Evolutionary conservation across 2,888 invertebrate genomes (phyloP).

Genomic region (Nemurella pictetii): DNA sequence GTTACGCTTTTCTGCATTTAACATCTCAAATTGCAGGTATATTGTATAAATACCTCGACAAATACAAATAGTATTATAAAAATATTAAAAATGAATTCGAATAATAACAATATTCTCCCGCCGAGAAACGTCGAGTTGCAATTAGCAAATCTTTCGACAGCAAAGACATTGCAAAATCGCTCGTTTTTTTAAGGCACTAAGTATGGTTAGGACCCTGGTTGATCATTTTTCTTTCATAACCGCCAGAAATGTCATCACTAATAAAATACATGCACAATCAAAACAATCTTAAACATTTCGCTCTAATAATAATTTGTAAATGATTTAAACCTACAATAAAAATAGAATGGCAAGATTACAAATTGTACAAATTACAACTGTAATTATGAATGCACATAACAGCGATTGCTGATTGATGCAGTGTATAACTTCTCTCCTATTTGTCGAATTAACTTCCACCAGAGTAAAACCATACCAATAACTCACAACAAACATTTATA

Average conservation of each 20-base stretch:
- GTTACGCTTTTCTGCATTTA: not conserved
- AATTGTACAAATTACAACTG: not conserved
- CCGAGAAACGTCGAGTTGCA: not conserved
- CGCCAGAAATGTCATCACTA: not conserved
- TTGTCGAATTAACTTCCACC: too few species aligned
- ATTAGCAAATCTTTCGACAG: not conserved
- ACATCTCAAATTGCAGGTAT: not conserved
- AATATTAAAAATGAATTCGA: not conserved
- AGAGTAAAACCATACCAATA: too few species aligned
- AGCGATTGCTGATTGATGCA: not conserved
- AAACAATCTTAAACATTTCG: not conserved
- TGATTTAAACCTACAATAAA: not conserved
- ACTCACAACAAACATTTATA: too few species aligned
- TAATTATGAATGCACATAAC: not conserved
- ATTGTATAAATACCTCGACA: slow-evolving; percentile 8
- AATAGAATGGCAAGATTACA: not conserved
- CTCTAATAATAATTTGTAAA: not conserved
- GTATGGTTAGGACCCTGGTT: slow-evolving; percentile 12
- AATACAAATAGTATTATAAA: slow-evolving; percentile 13
- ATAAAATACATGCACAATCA: not conserved
- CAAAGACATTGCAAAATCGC: not conserved
- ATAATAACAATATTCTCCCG: slow-evolving; percentile 5
- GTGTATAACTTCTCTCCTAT: not conserved
- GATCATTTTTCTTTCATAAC: not conserved
- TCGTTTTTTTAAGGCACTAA: not conserved